phyloP scores from a whole-genome alignment of 2,113 vertebrate species.

The Nerophis ophidion region DNA sequence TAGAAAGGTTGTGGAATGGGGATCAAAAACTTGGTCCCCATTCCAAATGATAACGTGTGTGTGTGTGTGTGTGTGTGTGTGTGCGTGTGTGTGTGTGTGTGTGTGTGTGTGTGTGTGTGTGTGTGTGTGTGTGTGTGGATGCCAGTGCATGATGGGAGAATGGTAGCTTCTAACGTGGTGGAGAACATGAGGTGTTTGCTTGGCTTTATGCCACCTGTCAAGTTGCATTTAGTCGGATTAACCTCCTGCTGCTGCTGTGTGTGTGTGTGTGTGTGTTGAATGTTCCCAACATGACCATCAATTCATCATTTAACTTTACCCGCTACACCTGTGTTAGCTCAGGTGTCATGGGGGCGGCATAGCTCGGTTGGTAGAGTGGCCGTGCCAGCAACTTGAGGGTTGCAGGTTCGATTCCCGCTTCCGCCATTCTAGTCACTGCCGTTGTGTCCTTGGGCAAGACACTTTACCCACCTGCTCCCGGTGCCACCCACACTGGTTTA shows the following conservation, averaged over 20 bases:
- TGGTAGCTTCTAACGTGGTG: neutral
- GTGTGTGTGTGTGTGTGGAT: neutral
- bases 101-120: neutral
- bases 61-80: neutral
- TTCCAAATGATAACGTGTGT: neutral
- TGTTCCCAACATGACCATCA: neutral
- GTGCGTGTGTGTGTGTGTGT: no score
- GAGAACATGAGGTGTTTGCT: constrained; percentile 8
- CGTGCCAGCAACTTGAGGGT: no score
- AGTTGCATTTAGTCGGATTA: constrained; percentile 6
- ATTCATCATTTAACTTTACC: constrained; percentile 16
- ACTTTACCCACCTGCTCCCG: no score
- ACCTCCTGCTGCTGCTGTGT: constrained; percentile 2
- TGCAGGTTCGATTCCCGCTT: no score
- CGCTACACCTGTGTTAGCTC: constrained; percentile 11
- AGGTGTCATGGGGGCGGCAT: no score
- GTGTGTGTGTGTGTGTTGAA: constrained; percentile 1
- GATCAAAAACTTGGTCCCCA: no score
- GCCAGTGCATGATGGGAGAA: constrained; percentile 7
- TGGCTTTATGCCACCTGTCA: constrained; percentile 24
- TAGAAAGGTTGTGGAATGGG: no score
- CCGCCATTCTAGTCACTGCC: no score
- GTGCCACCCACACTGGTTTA: no score
- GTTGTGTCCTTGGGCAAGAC: no score
- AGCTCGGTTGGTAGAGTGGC: no score